Conservation (phyloP, 2,113 vertebrate genomes). For the Calonectris borealis region DNA sequence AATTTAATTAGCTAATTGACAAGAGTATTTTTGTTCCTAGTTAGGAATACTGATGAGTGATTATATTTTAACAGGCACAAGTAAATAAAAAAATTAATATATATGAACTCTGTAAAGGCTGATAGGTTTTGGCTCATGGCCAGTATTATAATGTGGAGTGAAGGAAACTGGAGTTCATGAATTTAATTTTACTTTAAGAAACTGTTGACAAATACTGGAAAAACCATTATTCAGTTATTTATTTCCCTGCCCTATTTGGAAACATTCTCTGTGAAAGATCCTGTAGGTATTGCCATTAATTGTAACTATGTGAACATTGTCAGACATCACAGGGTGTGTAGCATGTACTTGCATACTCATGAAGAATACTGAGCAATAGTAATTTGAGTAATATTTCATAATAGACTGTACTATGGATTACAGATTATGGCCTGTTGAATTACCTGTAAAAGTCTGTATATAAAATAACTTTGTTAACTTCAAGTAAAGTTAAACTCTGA, state of each 20-base stretch:
- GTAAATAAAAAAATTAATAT: background rate
- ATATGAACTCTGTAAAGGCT: background rate
- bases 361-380: background rate
- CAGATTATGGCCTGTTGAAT: background rate
- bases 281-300: background rate
- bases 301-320: background rate
- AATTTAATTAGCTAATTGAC: background rate
- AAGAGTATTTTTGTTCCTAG: background rate
- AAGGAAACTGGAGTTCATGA: background rate
- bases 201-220: background rate
- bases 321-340: background rate
- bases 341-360: background rate
- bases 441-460: background rate
- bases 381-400: background rate
- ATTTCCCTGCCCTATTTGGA: background rate
- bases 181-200: background rate
- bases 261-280: background rate
- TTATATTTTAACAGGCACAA: background rate
- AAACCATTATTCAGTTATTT: background rate
- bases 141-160: background rate
- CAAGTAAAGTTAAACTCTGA: background rate
- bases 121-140: background rate
- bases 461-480: background rate
- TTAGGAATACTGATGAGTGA: background rate
- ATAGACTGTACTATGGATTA: background rate